phyloP scores from a whole-genome alignment of 1,140 invertebrate species.

The Heterodera schachtii region DNA sequence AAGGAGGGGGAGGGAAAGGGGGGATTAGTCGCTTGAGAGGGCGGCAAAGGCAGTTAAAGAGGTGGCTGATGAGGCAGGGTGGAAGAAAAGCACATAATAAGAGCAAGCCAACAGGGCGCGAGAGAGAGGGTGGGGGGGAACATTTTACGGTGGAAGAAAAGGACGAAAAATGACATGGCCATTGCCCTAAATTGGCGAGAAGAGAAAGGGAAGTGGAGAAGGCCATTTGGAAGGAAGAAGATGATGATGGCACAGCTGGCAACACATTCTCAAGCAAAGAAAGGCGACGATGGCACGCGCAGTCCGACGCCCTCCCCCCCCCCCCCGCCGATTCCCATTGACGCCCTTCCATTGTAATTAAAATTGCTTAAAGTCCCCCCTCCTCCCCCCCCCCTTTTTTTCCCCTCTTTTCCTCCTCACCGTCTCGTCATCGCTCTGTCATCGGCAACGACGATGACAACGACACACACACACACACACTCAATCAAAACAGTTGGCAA shows the following conservation, averaged over 20 bases:
- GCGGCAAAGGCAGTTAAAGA: conserved; percentile 1
- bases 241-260: conserved; percentile 16
- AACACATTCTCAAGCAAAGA: neutral
- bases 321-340: too few relatives aligned
- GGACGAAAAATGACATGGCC: too few relatives aligned
- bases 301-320: neutral
- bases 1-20: too few relatives aligned
- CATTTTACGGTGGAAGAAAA: neutral
- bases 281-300: neutral
- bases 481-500: conserved; percentile 22
- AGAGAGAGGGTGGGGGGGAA: neutral
- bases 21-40: conserved; percentile 21
- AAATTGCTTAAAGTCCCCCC: too few relatives aligned
- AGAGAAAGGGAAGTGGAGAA: neutral
- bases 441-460: neutral
- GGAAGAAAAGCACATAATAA: neutral
- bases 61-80: neutral
- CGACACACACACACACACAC: neutral
- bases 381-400: neutral
- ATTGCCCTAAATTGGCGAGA: neutral
- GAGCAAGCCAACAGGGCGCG: neutral
- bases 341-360: neutral
- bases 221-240: neutral
- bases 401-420: too few relatives aligned
- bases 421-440: neutral